A percentile compares a stretch with the other conserved stretches of the same genome.
phyloP scores from a whole-genome alignment of 2,797 vertebrate genomes.

The Ptychadena robeensis region DNA sequence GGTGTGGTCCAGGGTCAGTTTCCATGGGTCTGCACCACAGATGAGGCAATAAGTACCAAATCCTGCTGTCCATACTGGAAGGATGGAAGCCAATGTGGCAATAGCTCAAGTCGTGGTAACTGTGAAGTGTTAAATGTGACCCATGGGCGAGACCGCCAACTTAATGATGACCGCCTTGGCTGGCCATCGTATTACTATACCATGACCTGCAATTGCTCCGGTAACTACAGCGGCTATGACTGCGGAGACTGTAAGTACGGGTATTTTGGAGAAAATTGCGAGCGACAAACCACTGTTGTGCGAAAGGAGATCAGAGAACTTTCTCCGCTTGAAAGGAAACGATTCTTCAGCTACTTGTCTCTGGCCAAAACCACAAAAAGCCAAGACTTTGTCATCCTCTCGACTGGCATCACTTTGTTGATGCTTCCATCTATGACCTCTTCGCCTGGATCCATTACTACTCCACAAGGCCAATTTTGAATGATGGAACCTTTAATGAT shows the following conservation, averaged over 20 bases:
- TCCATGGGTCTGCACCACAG: constrained; percentile 47
- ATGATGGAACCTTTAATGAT: constrained; percentile 32
- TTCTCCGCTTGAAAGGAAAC: constrained; percentile 26
- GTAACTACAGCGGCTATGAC: constrained; percentile 48
- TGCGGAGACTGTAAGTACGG: constrained; percentile 49
- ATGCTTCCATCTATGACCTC: constrained; percentile 47
- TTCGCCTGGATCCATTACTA: constrained; percentile 58
- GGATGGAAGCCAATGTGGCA: constrained; percentile 43
- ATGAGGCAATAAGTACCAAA: constrained; percentile 44
- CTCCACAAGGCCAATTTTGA: constrained; percentile 40
- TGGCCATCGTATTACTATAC: constrained; percentile 53
- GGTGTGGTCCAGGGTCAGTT: constrained; percentile 35
- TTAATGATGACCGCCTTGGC: constrained; percentile 43
- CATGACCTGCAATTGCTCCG: constrained; percentile 40
- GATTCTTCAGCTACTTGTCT: constrained; percentile 50
- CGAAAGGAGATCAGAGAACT: constrained; percentile 47
- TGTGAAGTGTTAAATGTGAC: neutral
- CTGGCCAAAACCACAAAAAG: constrained; percentile 53
- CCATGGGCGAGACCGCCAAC: neutral
- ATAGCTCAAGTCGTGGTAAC: constrained; percentile 30
- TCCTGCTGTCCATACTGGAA: constrained; percentile 50
- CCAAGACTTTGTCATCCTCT: constrained; percentile 50
- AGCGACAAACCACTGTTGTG: constrained; percentile 16
- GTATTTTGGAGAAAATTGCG: constrained; percentile 47
- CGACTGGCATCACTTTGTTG: constrained; percentile 39